Conservation (phyloP, 1,140 invertebrate genomes). For the Argopecten irradians region DNA sequence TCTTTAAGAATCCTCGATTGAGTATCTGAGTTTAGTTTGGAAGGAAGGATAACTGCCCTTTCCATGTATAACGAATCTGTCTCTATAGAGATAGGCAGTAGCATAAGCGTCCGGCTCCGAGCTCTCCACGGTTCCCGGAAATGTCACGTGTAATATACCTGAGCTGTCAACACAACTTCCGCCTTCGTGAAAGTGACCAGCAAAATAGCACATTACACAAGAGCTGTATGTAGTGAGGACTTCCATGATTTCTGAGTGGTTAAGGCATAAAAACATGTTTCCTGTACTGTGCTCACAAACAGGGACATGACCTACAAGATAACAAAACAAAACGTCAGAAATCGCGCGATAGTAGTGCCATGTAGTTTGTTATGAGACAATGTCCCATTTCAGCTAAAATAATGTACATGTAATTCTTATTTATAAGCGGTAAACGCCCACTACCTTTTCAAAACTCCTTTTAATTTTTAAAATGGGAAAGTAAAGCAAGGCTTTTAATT, state of each 20-base stretch:
- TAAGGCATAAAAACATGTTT: constrained; percentile 66
- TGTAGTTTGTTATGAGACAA: neutral
- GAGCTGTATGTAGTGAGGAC: constrained; percentile 55
- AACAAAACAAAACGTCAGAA: neutral
- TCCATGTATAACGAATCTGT: constrained; percentile 59
- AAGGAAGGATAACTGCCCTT: constrained; percentile 50
- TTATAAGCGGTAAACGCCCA: no score
- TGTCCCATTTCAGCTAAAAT: neutral
- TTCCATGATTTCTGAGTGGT: constrained; percentile 67
- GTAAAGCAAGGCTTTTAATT: neutral
- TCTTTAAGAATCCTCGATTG: no score
- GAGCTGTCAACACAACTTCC: constrained; percentile 65
- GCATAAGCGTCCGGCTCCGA: constrained; percentile 68
- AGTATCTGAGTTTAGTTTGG: constrained; percentile 51
- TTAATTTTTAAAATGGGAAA: neutral
- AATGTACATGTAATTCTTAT: neutral
- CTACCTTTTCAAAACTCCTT: no score
- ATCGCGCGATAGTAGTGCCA: neutral
- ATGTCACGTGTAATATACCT: constrained; percentile 69
- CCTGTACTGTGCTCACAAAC: constrained; percentile 61
- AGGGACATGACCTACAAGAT: constrained; percentile 68
- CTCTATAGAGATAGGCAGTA: constrained; percentile 66
- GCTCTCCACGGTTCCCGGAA: constrained; percentile 68
- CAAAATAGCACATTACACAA: constrained; percentile 67
- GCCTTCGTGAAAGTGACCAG: constrained; percentile 69